phyloP scores from a whole-genome alignment of 2,113 vertebrate genomes.

The Indri indri region DNA sequence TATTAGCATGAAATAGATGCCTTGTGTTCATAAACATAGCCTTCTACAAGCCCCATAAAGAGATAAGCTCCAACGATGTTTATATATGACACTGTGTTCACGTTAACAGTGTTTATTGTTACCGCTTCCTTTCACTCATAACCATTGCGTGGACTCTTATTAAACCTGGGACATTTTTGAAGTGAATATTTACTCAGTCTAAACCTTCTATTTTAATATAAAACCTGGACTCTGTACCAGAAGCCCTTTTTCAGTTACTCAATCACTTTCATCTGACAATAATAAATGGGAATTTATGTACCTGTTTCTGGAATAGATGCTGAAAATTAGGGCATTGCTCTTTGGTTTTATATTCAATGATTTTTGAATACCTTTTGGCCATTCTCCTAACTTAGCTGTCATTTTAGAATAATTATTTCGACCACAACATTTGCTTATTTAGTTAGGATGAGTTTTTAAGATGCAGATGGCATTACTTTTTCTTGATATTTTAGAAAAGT shows the following conservation, averaged over 20 bases:
- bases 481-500: constrained; percentile 2
- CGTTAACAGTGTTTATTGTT: background rate
- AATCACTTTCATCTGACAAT: constrained; percentile 51
- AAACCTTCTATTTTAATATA: constrained; percentile 53
- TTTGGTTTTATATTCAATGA: background rate
- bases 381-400: background rate
- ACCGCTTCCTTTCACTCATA: background rate
- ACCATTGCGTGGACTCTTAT: background rate
- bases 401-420: constrained; percentile 13
- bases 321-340: background rate
- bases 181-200: constrained; percentile 68
- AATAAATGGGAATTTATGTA: constrained; percentile 11
- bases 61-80: background rate
- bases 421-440: background rate
- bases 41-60: background rate
- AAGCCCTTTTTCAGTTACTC: constrained; percentile 66
- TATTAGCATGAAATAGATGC: background rate
- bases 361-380: background rate
- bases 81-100: background rate
- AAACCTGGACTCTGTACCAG: constrained; percentile 55
- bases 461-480: constrained; percentile 2
- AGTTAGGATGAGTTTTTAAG: constrained; percentile 13
- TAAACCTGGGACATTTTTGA: constrained; percentile 9
- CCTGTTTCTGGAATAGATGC: constrained; percentile 15
- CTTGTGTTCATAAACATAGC: background rate